phyloP scores from a whole-genome alignment of 2,888 invertebrate species.

The Hedya salicella region DNA sequence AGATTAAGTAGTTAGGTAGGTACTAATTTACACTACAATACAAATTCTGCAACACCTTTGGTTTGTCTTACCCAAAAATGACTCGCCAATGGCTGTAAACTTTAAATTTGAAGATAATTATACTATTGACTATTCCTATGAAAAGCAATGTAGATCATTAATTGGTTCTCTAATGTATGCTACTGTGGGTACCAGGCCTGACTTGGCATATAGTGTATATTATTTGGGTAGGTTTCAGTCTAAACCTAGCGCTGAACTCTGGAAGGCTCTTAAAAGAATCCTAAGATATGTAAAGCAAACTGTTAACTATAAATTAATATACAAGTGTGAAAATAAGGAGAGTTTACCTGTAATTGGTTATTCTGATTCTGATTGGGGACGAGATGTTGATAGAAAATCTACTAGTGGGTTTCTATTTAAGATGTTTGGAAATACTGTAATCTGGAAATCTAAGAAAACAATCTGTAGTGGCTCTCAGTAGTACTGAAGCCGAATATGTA shows the following conservation, averaged over 20 bases:
- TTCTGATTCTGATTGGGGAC: slow-evolving; percentile 42
- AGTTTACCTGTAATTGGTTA: slow-evolving; percentile 20
- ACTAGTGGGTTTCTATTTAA: slow-evolving; percentile 45
- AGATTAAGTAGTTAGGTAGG: no score
- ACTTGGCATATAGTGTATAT: slow-evolving; percentile 43
- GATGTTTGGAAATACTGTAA: slow-evolving; percentile 41
- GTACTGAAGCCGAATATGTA: slow-evolving; percentile 3
- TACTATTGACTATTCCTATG: slow-evolving; percentile 36
- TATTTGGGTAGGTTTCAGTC: slow-evolving; percentile 42
- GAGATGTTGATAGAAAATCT: slow-evolving; percentile 43
- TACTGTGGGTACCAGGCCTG: slow-evolving; percentile 43
- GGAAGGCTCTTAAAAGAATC: slow-evolving; percentile 37
- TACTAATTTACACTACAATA: no score
- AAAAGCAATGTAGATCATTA: slow-evolving; percentile 43
- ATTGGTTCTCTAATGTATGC: slow-evolving; percentile 47
- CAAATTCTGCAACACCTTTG: no score
- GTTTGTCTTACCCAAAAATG: no score
- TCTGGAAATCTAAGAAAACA: slow-evolving; percentile 16
- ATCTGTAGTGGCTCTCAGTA: neutral
- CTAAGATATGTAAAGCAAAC: slow-evolving; percentile 42
- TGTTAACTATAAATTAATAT: slow-evolving; percentile 33
- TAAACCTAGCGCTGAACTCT: slow-evolving; percentile 36
- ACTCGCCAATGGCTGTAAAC: slow-evolving; percentile 46
- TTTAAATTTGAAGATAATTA: slow-evolving; percentile 37
- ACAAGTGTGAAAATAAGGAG: slow-evolving; percentile 22